Conservation (phyloP, 2,797 vertebrate genomes). For the Benthosema pterotum region DNA sequence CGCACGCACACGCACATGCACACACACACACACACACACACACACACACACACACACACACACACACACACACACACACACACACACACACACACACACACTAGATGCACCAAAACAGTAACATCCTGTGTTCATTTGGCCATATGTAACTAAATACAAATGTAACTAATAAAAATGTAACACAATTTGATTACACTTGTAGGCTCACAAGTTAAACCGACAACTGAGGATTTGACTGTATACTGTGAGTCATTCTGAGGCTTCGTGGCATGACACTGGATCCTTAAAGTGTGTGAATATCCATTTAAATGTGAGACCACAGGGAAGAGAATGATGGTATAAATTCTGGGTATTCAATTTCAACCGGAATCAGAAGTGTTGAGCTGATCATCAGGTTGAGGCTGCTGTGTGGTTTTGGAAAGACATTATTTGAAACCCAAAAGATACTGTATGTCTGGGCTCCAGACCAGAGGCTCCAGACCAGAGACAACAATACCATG, state of each 20-base stretch:
- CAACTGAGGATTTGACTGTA: neutral
- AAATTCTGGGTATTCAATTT: constrained; percentile 30
- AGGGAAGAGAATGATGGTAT: constrained; percentile 14
- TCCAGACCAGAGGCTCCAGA: too few relatives aligned
- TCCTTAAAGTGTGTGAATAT: constrained; percentile 36
- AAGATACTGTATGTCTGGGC: constrained; percentile 41
- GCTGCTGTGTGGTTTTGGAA: constrained; percentile 16
- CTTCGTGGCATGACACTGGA: constrained; percentile 36
- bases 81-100: neutral
- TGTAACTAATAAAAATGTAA: too few relatives aligned
- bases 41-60: constrained; percentile 15
- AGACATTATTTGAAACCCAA: constrained; percentile 34
- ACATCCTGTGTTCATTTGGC: too few relatives aligned
- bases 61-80: constrained; percentile 9
- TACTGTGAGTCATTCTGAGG: constrained; percentile 37
- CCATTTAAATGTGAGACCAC: constrained; percentile 39
- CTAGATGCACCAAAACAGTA: constrained; percentile 10
- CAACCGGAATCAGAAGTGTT: constrained; percentile 30
- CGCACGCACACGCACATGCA: constrained; percentile 13
- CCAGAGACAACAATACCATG: constrained; percentile 14
- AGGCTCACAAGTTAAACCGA: too few relatives aligned
- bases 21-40: constrained; percentile 9
- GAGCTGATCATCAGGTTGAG: constrained; percentile 15
- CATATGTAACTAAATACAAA: too few relatives aligned
- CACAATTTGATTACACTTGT: too few relatives aligned